Percentiles rank a stretch among this genome's conserved stretches.
Evolutionary conservation across 2,113 vertebrate genomes (phyloP).

Genomic region (Notothenia coriiceps): DNA sequence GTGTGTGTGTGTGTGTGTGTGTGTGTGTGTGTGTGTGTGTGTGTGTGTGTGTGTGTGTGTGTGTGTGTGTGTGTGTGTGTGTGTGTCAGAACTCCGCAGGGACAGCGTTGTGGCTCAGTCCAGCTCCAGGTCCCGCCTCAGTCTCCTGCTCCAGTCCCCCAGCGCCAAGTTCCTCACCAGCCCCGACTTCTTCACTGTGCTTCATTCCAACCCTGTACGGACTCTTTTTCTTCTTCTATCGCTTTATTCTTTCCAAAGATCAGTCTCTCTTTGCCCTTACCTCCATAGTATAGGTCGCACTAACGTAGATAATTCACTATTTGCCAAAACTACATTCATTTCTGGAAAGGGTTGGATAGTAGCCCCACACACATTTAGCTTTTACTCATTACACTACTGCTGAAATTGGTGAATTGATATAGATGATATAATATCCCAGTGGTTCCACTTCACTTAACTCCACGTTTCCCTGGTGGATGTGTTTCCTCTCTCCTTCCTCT

Average conservation of each 20-base stretch:
- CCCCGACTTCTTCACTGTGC: conserved; percentile 98
- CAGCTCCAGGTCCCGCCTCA: conserved; percentile 91
- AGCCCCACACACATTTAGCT: neutral
- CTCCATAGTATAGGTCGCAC: neutral
- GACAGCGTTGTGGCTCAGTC: conserved; percentile 88
- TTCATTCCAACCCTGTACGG: conserved; percentile 98
- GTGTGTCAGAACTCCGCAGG: conserved; percentile 89
- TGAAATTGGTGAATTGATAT: neutral
- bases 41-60: conserved; percentile 20
- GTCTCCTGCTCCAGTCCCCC: conserved; percentile 93
- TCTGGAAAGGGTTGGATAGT: too few species aligned
- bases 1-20: conserved; percentile 33
- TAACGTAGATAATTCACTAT: too few species aligned
- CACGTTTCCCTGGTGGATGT: conserved; percentile 1
- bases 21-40: conserved; percentile 10
- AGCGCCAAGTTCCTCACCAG: conserved; percentile 97
- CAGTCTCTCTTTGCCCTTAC: too few species aligned
- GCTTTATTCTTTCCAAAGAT: neutral
- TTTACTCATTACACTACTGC: neutral
- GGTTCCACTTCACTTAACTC: neutral
- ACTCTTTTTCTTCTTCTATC: neutral
- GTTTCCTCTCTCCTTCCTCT: neutral
- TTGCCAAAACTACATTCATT: too few species aligned
- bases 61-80: conserved; percentile 30
- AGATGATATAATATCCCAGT: neutral